A percentile compares a stretch with the other conserved stretches of the same genome.
These are phyloP conservation scores for Dynastes grantii DNA, from an alignment of 2,888 invertebrate genomes.

Conservation along the genomic window DNA sequence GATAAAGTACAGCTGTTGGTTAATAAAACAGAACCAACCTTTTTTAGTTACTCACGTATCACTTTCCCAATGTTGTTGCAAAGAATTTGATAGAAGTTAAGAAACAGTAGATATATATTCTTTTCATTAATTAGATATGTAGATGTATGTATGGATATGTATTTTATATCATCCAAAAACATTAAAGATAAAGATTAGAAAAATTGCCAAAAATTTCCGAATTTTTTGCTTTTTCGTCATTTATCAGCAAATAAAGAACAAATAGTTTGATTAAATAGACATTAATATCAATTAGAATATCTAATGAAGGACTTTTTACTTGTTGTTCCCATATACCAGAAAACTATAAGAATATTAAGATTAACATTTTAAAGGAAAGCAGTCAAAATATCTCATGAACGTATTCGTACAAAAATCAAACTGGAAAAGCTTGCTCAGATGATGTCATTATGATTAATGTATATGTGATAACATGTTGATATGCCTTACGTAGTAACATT, in stretches of 20 bases:
- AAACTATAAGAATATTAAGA: conserved; percentile 5
- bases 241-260: too few relatives aligned
- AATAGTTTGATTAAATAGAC: background rate
- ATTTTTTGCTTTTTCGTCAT: too few relatives aligned
- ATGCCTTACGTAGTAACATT: background rate
- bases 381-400: conserved; percentile 1
- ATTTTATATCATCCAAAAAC: too few relatives aligned
- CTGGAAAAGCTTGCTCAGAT: conserved; percentile 5
- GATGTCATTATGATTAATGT: background rate
- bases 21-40: too few relatives aligned
- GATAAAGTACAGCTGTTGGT: too few relatives aligned
- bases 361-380: background rate
- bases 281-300: background rate
- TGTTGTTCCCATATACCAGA: conserved; percentile 43
- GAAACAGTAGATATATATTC: too few relatives aligned
- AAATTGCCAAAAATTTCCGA: too few relatives aligned
- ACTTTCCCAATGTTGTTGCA: background rate
- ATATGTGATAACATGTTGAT: too few relatives aligned
- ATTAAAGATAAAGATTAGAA: too few relatives aligned
- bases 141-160: too few relatives aligned
- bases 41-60: too few relatives aligned
- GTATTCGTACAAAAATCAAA: background rate
- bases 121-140: too few relatives aligned
- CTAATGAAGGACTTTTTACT: conserved; percentile 18
- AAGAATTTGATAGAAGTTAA: background rate